Evolutionary conservation across 2,888 invertebrate genomes (phyloP).

Genomic region (Thereva unica): DNA sequence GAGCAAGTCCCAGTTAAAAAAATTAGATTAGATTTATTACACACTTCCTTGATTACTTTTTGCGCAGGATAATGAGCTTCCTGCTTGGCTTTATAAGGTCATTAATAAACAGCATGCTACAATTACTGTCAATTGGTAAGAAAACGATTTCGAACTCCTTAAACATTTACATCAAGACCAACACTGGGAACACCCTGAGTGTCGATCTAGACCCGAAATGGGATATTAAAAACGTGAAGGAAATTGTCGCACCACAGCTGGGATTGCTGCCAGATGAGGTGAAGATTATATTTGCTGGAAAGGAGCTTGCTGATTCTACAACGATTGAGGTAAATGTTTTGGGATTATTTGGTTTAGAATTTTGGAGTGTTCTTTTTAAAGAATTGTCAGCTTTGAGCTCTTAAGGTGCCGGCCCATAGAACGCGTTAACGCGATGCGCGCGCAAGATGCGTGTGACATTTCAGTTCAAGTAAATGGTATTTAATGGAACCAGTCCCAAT

Average conservation of each 20-base stretch:
- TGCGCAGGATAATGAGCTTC: constrained; percentile 61
- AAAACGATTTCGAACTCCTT: constrained; percentile 65
- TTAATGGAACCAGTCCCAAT: no score
- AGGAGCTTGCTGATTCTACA: constrained; percentile 72
- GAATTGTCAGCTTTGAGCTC: no score
- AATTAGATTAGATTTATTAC: not conserved
- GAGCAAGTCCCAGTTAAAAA: not conserved
- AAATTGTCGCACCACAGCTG: constrained; percentile 69
- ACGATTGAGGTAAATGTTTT: constrained; percentile 64
- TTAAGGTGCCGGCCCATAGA: no score
- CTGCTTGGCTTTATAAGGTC: constrained; percentile 62
- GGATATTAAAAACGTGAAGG: constrained; percentile 75
- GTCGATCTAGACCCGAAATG: constrained; percentile 73
- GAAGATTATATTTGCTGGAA: constrained; percentile 79
- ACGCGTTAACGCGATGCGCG: no score
- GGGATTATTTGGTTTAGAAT: constrained; percentile 13
- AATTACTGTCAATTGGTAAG: constrained; percentile 66
- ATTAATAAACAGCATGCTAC: constrained; percentile 66
- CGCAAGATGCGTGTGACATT: no score
- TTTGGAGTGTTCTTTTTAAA: constrained; percentile 12
- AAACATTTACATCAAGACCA: constrained; percentile 71
- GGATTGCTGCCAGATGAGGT: constrained; percentile 71
- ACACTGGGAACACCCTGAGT: constrained; percentile 66
- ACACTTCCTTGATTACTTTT: not conserved
- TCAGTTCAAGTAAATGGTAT: no score